phyloP scores from a whole-genome alignment of 2,888 invertebrate species.

The Augochlorella aurata region DNA sequence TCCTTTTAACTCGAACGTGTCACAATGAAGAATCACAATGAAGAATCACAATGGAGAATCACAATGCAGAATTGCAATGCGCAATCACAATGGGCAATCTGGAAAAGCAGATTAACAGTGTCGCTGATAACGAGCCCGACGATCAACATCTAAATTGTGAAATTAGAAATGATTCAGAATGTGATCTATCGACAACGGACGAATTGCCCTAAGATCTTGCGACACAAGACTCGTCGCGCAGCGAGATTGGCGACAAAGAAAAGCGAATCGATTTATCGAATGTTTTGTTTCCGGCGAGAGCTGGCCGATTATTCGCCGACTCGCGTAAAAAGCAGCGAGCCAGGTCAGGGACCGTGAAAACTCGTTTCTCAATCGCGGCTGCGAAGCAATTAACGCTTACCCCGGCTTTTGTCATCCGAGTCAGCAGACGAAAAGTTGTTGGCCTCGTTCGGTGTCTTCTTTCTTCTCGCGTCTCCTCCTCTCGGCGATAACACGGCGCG shows the following conservation, averaged over 20 bases:
- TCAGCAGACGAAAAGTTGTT: slow-evolving; percentile 26
- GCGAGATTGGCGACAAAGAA: not conserved
- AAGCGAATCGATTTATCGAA: not conserved
- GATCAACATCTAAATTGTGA: no score
- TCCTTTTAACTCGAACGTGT: no score
- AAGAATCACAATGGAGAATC: no score
- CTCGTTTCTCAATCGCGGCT: slow-evolving; percentile 14
- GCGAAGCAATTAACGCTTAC: slow-evolving; percentile 29
- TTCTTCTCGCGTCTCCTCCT: not conserved
- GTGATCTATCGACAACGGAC: no score
- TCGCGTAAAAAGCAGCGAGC: not conserved
- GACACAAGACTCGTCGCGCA: not conserved
- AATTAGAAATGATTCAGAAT: no score
- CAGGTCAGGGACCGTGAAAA: slow-evolving; percentile 17
- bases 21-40: no score
- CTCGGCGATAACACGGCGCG: not conserved
- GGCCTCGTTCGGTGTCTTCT: slow-evolving; percentile 22
- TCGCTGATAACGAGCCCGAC: no score
- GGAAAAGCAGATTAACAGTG: no score
- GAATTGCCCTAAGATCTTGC: no score
- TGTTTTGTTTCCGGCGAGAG: not conserved
- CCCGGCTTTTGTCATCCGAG: slow-evolving; percentile 15
- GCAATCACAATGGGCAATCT: no score
- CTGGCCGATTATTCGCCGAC: not conserved
- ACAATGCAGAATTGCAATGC: no score